A percentile compares a stretch with the other conserved stretches of the same genome.
These are phyloP conservation scores for Dioctria linearis DNA, from an alignment of 2,888 invertebrate genomes.

Conservation along the genomic window DNA sequence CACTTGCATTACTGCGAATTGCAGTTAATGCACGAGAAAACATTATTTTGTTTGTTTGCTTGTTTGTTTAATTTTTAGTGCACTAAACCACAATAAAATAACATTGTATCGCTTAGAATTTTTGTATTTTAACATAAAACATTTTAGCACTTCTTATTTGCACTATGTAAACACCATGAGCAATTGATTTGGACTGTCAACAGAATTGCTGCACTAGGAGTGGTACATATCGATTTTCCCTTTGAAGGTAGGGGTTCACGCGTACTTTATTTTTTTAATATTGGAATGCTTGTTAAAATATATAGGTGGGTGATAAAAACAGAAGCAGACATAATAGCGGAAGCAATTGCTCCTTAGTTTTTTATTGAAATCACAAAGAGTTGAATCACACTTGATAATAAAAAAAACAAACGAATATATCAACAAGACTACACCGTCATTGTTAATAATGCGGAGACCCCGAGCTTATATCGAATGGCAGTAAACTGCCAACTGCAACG, in stretches of 20 bases:
- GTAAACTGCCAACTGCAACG: conserved; percentile 27
- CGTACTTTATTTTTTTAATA: background rate
- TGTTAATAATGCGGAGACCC: background rate
- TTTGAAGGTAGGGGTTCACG: conserved; percentile 14
- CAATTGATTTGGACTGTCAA: background rate
- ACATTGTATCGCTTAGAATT: background rate
- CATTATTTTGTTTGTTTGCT: conserved; percentile 52
- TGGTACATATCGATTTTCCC: conserved; percentile 23
- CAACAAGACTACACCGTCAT: background rate
- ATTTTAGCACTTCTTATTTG: background rate
- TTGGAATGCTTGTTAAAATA: background rate
- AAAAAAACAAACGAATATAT: background rate
- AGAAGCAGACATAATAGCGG: conserved; percentile 5
- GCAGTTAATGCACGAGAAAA: conserved; percentile 58
- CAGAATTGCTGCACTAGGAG: background rate
- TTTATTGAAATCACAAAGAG: background rate
- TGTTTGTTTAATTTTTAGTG: background rate
- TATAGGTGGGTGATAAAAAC: background rate
- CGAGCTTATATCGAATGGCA: conserved; percentile 9
- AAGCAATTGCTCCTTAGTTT: background rate
- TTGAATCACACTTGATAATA: background rate
- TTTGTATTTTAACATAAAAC: background rate
- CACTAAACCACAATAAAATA: conserved; percentile 8
- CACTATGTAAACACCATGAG: conserved; percentile 15
- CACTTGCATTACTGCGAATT: conserved; percentile 54